Conservation (phyloP, 1,140 invertebrate genomes). For the Ganaspis sp. region DNA sequence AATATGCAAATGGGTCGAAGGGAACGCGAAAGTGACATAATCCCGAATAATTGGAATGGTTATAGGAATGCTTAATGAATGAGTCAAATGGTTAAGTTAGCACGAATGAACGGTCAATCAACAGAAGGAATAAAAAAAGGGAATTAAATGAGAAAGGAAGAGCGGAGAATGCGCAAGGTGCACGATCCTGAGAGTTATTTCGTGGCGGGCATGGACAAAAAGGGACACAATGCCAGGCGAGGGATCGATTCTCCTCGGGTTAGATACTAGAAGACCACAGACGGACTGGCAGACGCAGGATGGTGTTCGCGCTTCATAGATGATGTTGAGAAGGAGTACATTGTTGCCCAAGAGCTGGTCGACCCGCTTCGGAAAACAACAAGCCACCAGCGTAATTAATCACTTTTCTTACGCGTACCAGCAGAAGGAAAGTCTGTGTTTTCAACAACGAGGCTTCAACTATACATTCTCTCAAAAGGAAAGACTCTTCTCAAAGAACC, state of each 20-base stretch:
- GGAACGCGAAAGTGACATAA: background rate
- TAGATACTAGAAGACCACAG: conserved; percentile 56
- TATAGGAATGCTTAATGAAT: background rate
- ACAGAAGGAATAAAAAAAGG: conserved; percentile 34
- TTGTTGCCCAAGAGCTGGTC: conserved; percentile 63
- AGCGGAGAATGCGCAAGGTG: conserved; percentile 42
- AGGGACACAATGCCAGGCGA: conserved; percentile 69
- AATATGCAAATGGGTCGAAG: too few species aligned
- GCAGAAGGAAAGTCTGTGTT: conserved; percentile 43
- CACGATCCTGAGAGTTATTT: conserved; percentile 63
- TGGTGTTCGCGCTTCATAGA: conserved; percentile 45
- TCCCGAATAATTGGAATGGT: background rate
- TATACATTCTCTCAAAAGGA: background rate
- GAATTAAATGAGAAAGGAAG: conserved; percentile 42
- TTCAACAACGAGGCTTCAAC: background rate
- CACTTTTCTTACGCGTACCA: conserved; percentile 60
- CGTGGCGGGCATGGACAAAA: conserved; percentile 67
- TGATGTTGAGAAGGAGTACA: conserved; percentile 52
- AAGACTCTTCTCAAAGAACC: background rate
- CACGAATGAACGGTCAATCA: background rate
- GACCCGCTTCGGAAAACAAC: conserved; percentile 64
- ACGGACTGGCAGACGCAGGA: conserved; percentile 47
- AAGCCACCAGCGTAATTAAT: conserved; percentile 70
- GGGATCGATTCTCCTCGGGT: conserved; percentile 72
- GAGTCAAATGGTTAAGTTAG: background rate